These are phyloP conservation scores for Anguilla megastoma DNA, from an alignment of 2,797 vertebrate genomes.

Conservation along the genomic window DNA sequence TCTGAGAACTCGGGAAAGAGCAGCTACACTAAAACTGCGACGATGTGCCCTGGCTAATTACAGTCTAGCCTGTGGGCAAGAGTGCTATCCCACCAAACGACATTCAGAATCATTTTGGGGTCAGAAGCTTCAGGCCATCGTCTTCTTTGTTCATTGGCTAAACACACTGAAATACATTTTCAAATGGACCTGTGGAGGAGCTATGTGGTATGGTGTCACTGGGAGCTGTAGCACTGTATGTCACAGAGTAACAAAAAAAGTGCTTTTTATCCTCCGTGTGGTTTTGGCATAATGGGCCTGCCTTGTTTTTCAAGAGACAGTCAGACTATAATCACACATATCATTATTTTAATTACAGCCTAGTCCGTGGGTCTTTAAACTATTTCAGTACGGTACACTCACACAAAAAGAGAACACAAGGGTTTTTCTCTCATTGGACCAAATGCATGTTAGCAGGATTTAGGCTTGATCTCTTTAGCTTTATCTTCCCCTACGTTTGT, in stretches of 20 bases:
- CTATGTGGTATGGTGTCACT: slow-evolving; percentile 10
- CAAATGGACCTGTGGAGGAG: neutral
- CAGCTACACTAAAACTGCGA: neutral
- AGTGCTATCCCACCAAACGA: neutral
- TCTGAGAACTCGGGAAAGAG: slow-evolving; percentile 1
- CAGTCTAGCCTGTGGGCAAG: neutral
- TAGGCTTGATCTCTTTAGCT: neutral
- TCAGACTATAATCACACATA: slow-evolving; percentile 45
- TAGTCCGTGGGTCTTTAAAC: slow-evolving; percentile 36
- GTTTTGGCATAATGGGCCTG: slow-evolving; percentile 33
- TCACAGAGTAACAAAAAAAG: slow-evolving; percentile 19
- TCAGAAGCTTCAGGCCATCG: neutral
- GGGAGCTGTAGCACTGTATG: neutral
- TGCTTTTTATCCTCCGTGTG: slow-evolving; percentile 2
- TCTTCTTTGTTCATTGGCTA: neutral
- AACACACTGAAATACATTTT: slow-evolving; percentile 33
- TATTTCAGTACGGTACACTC: slow-evolving; percentile 32
- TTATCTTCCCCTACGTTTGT: neutral
- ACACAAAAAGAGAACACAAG: slow-evolving; percentile 23
- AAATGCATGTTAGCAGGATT: slow-evolving; percentile 16
- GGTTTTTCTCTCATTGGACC: slow-evolving; percentile 28
- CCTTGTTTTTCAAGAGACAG: slow-evolving; percentile 35
- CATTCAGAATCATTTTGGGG: neutral
- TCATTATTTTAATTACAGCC: slow-evolving; percentile 43
- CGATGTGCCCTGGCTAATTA: neutral